Conservation (phyloP, 2,113 vertebrate species). For the Acrocephalus kingi region DNA sequence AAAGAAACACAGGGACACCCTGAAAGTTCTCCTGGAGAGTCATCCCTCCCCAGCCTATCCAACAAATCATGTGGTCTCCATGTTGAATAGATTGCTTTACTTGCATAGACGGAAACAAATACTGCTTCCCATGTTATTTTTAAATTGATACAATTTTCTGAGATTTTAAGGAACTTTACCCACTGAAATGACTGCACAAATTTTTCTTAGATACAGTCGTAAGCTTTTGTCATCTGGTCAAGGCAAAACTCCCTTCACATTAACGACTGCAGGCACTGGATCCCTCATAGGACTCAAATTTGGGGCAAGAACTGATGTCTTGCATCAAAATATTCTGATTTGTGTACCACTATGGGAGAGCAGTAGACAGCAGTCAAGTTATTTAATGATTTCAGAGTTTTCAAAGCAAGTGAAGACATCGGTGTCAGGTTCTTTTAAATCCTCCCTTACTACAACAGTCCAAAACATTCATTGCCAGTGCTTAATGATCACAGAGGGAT, state of each 20-base stretch:
- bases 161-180: not conserved
- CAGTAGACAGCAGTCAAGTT: not conserved
- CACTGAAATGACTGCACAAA: not conserved
- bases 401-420: not conserved
- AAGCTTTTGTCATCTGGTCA: not conserved
- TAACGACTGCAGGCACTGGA: not conserved
- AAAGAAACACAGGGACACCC: not conserved
- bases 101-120: not conserved
- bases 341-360: not conserved
- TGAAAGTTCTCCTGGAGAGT: not conserved
- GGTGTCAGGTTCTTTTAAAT: not conserved
- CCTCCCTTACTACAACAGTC: not conserved
- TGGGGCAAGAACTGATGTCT: not conserved
- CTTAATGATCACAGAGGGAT: not conserved
- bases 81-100: not conserved
- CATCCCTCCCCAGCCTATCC: not conserved
- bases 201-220: not conserved
- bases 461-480: not conserved
- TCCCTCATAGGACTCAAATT: not conserved
- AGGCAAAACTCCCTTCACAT: not conserved
- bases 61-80: not conserved
- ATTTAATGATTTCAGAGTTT: not conserved
- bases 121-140: not conserved
- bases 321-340: not conserved
- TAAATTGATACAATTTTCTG: not conserved